These are phyloP conservation scores for Crypturellus undulatus DNA, from an alignment of 2,113 vertebrate genomes.

Conservation along the genomic window DNA sequence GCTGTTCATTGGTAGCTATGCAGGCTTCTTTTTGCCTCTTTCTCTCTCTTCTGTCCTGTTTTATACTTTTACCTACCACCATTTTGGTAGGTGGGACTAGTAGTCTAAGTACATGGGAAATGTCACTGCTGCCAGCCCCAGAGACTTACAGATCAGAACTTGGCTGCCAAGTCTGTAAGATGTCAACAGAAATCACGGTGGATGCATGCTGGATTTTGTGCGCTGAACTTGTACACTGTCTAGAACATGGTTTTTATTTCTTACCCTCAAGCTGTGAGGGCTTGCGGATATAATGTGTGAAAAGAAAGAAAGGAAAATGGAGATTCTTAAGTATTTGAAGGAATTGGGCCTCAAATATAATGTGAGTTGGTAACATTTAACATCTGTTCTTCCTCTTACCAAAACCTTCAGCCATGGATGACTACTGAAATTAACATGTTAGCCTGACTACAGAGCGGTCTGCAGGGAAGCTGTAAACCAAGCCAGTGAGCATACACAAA, in stretches of 20 bases:
- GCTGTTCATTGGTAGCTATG: background rate
- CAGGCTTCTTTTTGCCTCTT: background rate
- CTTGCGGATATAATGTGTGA: background rate
- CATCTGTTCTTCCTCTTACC: background rate
- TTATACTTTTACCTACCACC: background rate
- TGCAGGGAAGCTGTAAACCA: background rate
- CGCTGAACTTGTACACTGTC: background rate
- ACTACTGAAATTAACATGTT: background rate
- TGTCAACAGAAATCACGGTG: background rate
- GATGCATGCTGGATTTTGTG: background rate
- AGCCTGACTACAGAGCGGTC: background rate
- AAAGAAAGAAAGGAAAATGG: background rate
- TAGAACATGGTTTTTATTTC: background rate
- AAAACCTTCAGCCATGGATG: background rate
- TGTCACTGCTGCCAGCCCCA: background rate
- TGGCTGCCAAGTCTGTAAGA: background rate
- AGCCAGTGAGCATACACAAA: background rate
- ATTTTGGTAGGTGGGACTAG: background rate
- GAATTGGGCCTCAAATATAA: background rate
- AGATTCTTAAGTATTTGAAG: background rate
- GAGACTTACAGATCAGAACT: background rate
- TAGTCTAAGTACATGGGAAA: background rate
- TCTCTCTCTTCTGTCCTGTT: background rate
- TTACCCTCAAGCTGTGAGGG: background rate
- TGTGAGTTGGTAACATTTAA: background rate